These are phyloP conservation scores for Hemibagrus wyckioides DNA, from an alignment of 2,113 vertebrate genomes.

Conservation along the genomic window DNA sequence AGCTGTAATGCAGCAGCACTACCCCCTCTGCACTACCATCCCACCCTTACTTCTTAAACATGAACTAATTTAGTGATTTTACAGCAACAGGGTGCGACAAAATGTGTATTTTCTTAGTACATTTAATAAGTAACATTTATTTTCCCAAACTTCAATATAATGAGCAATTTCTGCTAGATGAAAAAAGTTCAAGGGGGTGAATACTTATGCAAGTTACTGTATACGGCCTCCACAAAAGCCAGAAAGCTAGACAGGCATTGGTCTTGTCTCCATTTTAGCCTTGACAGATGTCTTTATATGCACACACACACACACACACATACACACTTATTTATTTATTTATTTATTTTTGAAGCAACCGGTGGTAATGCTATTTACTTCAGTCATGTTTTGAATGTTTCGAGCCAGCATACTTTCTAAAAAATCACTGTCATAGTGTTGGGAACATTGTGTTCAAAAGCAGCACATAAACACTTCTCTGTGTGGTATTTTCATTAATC, in stretches of 20 bases:
- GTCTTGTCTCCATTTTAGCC: not conserved
- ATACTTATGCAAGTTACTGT: not conserved
- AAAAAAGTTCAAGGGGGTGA: no score
- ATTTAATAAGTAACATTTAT: no score
- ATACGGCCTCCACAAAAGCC: not conserved
- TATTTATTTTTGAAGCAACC: not conserved
- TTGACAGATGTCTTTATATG: not conserved
- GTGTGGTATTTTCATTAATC: not conserved
- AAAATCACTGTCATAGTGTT: not conserved
- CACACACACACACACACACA: not conserved
- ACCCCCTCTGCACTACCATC: no score
- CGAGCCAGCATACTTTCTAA: not conserved
- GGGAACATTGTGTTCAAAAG: conserved; percentile 9
- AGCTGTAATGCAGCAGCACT: no score
- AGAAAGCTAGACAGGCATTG: not conserved
- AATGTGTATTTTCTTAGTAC: no score
- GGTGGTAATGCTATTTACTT: not conserved
- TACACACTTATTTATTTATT: not conserved
- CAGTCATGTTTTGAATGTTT: not conserved
- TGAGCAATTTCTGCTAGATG: no score
- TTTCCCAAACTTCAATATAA: no score
- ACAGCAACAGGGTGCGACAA: no score
- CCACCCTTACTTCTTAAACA: no score
- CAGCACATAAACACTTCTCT: conserved; percentile 8
- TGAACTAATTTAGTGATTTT: no score